Base-by-base conservation (phyloP, 2,888 invertebrate species). In the Drosophila mercatorum region DNA sequence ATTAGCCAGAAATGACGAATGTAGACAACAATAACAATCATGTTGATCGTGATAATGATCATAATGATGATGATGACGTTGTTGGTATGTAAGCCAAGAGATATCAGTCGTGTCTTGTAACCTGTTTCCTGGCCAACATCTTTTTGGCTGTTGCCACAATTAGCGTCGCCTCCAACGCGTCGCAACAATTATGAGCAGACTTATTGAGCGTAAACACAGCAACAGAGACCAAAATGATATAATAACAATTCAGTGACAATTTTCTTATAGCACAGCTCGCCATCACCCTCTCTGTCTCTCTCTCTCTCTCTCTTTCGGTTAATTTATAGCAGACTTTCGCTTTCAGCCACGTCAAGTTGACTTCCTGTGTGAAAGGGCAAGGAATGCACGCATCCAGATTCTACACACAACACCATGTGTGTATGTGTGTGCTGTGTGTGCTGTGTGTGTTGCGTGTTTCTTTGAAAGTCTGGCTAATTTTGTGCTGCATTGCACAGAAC, bases 361-460 rank as follows among this genome's bases (percentile, higher is more conserved):
- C 55, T 80, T 80, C 80, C 80, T 81, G 80, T 81, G 82, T 80
- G 79, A 76, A 80, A 81, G 81, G 78, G 64, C 81, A 73, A 64
- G 67, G 55, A 69, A 79, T 70, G 57, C 64, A 55, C 46, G 55
- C 51, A 80, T 67, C 71, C 59, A 62, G 67, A 78, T 79, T 60
- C 72, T 56, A 67, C 34, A 55, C 14, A 34, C n/a, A 49, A 10
- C 14, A 8, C 28, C 4, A 28, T 44, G 5, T 22, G 6, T 47
- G 31, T 28, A 26, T 43, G 14, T 41, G 36, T 5, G 11, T 10
- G n/a, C 5, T n/a, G n/a, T 12, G 14, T 41, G n/a, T 59, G 22
- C 22, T 53, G 34, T 28, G 47, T 58, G 34, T 53, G 44, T 43
- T 34, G 44, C 31, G 58, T 26, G 40, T 49, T 47, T 59, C 47